A percentile compares a stretch with the other conserved stretches of the same genome.
Conservation (phyloP, 2,888 invertebrate species). For the Calameuta filiformis region DNA sequence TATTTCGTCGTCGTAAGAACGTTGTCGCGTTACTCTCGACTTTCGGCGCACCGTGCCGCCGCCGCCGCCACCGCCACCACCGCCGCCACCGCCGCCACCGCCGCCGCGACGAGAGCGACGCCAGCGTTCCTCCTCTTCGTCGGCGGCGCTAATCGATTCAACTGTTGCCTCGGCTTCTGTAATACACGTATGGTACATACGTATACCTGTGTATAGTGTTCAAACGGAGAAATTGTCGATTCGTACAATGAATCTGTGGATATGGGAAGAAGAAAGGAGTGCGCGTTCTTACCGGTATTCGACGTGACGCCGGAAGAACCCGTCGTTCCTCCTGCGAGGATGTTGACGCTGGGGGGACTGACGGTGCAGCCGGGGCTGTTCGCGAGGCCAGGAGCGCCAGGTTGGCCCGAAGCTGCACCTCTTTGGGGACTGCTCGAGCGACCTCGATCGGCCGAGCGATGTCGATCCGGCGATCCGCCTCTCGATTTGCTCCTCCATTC, state of each 20-base stretch:
- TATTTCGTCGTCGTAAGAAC: slow-evolving; percentile 86
- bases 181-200: too few species aligned
- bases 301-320: too few species aligned
- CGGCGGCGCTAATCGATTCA: slow-evolving; percentile 61
- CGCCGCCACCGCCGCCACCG: slow-evolving; percentile 20
- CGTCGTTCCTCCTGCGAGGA: too few species aligned
- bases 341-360: too few species aligned
- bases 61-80: slow-evolving; percentile 23
- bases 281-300: too few species aligned
- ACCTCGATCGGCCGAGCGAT: slow-evolving; percentile 57
- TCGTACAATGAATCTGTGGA: too few species aligned
- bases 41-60: slow-evolving; percentile 67
- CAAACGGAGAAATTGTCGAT: background rate
- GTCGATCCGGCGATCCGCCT: slow-evolving; percentile 61
- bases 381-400: too few species aligned
- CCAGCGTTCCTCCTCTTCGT: slow-evolving; percentile 65
- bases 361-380: too few species aligned
- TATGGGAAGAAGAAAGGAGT: too few species aligned
- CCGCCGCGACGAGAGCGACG: slow-evolving; percentile 48
- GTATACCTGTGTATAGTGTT: background rate
- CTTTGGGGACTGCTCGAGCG: slow-evolving; percentile 58
- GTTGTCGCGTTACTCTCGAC: slow-evolving; percentile 77
- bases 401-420: background rate
- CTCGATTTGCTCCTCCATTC: slow-evolving; percentile 65
- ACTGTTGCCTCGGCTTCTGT: slow-evolving; percentile 24